Base-by-base conservation (phyloP, 1,140 invertebrate species). In the Bombyx mandarina region DNA sequence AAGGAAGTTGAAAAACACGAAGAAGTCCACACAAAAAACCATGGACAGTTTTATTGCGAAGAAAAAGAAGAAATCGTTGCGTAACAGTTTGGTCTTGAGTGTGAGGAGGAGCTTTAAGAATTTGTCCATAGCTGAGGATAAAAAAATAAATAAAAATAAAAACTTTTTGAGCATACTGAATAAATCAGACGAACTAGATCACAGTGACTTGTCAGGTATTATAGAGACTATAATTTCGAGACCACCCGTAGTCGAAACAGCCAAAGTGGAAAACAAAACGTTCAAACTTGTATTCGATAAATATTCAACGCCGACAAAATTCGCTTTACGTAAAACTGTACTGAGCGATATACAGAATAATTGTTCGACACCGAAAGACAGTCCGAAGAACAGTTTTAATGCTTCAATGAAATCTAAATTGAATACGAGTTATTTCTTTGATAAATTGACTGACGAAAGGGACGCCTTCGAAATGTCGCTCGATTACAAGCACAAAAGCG, bases 161-260 rank as follows among this genome's bases (percentile, higher is more conserved):
- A 56, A 49, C 42, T 26, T 43, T 47, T 52, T 71, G 70, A 66
- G 73, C 46, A 82, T 80, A 12, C 77, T 89, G 9, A 79, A 89
- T 66, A 79, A 79, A 67, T 89, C 85, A 4, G 89, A 89, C 52
- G 87, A 89, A 58, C 75, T 80, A 48, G 65, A 81, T 22, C 85
- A 80, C 46, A 77, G 85, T 8, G 84, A 93, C 58, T 73, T 93
- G 65, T 92, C 92, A 0, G 83, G 89, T 52, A 89, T 93, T 61
- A 86, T 93, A 7, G 89, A 92, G 18, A 79, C 86, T 43, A 92
- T 92, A 18, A 74, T 91, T 1, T 72, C 70, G 2, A 83, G 80
- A 69, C 68, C 81, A 8, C 63, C 79, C 4, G 52, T 49, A 8
- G 61, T 58, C 12, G 79, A 82, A 42, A 83, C 73, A 18, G 73